Conservation (phyloP, 2,888 invertebrate genomes). For the Dicroscelio sp. region DNA sequence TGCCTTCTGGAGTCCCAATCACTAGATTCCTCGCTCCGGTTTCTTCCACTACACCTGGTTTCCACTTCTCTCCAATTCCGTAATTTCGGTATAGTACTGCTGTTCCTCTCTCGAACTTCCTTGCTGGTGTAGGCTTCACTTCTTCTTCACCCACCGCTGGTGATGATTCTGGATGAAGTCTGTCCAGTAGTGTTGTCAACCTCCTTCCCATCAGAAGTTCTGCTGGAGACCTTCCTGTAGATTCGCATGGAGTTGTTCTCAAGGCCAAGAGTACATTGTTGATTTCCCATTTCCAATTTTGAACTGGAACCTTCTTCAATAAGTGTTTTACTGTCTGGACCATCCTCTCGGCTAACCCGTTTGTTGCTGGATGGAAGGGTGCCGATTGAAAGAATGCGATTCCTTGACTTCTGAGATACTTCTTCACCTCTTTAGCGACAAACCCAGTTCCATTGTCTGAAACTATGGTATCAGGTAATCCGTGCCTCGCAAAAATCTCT, state of each 20-base stretch:
- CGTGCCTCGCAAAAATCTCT: conserved; percentile 4
- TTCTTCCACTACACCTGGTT: not conserved
- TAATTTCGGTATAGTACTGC: not conserved
- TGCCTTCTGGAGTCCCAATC: not conserved
- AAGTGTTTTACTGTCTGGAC: conserved; percentile 57
- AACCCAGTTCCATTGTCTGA: not conserved
- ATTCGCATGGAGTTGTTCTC: conserved; percentile 51
- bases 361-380: conserved; percentile 80
- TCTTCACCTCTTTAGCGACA: not conserved
- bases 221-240: conserved; percentile 61
- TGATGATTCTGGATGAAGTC: conserved; percentile 2
- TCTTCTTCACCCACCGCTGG: not conserved
- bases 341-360: conserved; percentile 77
- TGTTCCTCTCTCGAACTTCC: not conserved
- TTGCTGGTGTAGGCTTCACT: not conserved
- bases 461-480: conserved; percentile 2
- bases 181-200: not conserved
- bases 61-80: not conserved
- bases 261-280: conserved; percentile 9
- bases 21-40: not conserved
- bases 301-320: not conserved
- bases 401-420: not conserved
- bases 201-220: conserved; percentile 32
- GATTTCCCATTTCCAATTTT: not conserved
- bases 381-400: conserved; percentile 72